Base-by-base conservation (phyloP, 2,113 vertebrate species). In the Sturnira hondurensis region DNA sequence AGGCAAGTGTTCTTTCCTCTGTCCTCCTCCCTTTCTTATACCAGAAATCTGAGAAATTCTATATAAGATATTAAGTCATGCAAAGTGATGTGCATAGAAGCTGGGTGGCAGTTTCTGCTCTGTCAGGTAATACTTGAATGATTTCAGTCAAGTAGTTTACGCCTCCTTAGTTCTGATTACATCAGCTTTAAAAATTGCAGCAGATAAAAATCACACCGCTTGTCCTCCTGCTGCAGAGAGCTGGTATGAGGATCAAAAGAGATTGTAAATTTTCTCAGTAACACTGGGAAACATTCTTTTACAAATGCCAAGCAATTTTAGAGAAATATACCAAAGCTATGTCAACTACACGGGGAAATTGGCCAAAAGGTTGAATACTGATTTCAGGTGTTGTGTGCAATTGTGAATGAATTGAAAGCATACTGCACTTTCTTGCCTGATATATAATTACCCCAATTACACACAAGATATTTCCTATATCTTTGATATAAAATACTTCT, bases 101-200 rank as follows among this genome's bases (percentile, higher is more conserved):
- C 20, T 84, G 20, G 12, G 6, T 73, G 31, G 86, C 68, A 45
- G n/a, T 94, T 96, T 95, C 82, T 91, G 70, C 78, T 93, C 56
- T 58, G 50, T 76, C 86, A 83, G 24, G 74, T 50, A 91, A 92
- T 26, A 85, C 77, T 67, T 65, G 67, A 81, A 86, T 86, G 89
- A 56, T 38, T 89, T 91, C 73, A 17, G 47, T 67, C 52, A 86
- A 96, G 78, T 88, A 94, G 83, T 63, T 88, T 91, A 56, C 20
- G 13, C 56, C 85, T 78, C 83, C 50, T 86, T 86, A 45, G 31
- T 70, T 95, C 81, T 91, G 67, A 83, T 78, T 83, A 63, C 28
- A 91, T 89, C 36, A 89, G 91, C 54, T 88, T 80, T 12, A 65
- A 89, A 86, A 90, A n/a, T 11, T 13, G n/a, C 38, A 14, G 71